Conservation (phyloP, 2,888 invertebrate genomes). For the Thymelicus sylvestris region DNA sequence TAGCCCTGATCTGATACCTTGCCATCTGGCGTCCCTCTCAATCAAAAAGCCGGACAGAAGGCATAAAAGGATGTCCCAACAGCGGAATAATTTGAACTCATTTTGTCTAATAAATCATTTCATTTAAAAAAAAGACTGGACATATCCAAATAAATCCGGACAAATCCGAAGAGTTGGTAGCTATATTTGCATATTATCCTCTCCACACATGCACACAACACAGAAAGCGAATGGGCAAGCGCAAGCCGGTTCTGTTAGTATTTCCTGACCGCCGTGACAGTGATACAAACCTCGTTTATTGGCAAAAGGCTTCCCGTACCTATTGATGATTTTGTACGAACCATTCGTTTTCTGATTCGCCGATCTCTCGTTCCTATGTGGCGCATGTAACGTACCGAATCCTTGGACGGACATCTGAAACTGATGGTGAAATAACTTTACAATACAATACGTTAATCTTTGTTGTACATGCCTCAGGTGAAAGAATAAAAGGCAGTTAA, state of each 20-base stretch:
- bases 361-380: conserved; percentile 40
- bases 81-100: too few relatives aligned
- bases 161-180: too few relatives aligned
- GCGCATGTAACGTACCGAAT: conserved; percentile 36
- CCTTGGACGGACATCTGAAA: conserved; percentile 44
- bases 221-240: conserved; percentile 21
- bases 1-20: too few relatives aligned
- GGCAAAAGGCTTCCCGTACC: conserved; percentile 46
- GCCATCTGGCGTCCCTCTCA: too few relatives aligned
- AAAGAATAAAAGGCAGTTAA: too few relatives aligned
- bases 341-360: conserved; percentile 48
- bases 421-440: conserved; percentile 29
- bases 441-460: not conserved
- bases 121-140: too few relatives aligned
- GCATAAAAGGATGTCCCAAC: too few relatives aligned
- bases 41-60: too few relatives aligned
- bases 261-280: conserved; percentile 19
- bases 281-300: conserved; percentile 45
- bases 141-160: too few relatives aligned
- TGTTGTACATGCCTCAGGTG: too few relatives aligned
- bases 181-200: conserved; percentile 4
- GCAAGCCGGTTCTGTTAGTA: conserved; percentile 32
- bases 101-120: too few relatives aligned
- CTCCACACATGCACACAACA: not conserved
- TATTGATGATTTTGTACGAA: conserved; percentile 53